Percentiles rank a stretch among this genome's conserved stretches.
Evolutionary conservation across 2,113 vertebrate genomes (phyloP).

Genomic region (Hucho hucho): DNA sequence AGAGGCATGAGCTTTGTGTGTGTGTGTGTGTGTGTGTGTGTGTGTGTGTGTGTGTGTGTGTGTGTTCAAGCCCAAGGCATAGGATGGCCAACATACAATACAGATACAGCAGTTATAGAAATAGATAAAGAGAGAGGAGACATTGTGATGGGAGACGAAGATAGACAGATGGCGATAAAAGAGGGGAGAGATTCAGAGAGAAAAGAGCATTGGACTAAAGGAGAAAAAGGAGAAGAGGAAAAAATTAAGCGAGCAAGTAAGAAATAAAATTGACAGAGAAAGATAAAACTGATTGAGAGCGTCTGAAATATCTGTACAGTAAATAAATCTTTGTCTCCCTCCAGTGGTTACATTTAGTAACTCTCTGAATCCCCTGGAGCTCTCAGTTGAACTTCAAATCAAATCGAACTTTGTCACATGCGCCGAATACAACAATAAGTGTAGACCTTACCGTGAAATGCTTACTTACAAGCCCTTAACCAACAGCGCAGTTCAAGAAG

Average conservation of each 20-base stretch:
- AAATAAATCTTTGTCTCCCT: not conserved
- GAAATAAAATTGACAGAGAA: no score
- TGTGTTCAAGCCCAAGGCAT: no score
- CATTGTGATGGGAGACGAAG: not conserved
- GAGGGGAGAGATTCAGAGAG: not conserved
- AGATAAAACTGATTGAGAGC: no score
- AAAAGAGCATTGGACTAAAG: not conserved
- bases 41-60: slow-evolving; percentile 1
- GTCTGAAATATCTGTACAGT: not conserved
- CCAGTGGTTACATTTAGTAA: not conserved
- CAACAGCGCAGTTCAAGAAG: no score
- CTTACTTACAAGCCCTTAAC: no score
- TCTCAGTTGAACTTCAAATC: not conserved
- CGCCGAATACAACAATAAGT: no score
- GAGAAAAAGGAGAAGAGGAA: not conserved
- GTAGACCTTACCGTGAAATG: no score
- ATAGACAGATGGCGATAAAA: not conserved
- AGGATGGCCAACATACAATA: no score
- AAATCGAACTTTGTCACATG: no score
- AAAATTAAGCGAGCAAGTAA: not conserved
- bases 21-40: no score
- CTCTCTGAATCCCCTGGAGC: not conserved
- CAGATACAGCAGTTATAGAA: no score
- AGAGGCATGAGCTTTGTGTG: no score
- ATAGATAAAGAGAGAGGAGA: not conserved